Conservation (phyloP, 2,113 vertebrate genomes). For the Syrrhaptes paradoxus region DNA sequence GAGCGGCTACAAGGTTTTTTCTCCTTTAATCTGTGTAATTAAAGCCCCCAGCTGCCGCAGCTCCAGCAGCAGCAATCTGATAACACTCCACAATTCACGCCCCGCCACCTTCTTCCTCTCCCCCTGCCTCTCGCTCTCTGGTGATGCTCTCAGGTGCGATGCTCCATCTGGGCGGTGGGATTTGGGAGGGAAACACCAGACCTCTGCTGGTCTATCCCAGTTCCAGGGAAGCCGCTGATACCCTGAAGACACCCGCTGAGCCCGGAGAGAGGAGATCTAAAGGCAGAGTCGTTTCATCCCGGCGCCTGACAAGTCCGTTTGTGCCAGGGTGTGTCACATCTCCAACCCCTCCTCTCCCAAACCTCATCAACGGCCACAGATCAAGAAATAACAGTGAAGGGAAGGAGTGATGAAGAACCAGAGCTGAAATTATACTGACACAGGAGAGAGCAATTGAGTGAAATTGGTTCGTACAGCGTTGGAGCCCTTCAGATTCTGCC, state of each 20-base stretch:
- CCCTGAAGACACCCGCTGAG: background rate
- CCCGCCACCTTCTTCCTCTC: background rate
- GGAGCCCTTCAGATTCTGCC: background rate
- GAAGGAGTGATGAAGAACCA: background rate
- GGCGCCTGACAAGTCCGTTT: background rate
- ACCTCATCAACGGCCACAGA: background rate
- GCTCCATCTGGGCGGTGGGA: background rate
- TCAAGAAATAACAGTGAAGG: rapidly evolving
- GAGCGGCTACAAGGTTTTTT: background rate
- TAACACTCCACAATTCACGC: background rate
- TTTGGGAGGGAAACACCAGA: conserved; percentile 10
- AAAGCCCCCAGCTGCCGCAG: background rate
- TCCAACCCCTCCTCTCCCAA: background rate
- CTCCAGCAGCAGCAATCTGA: background rate
- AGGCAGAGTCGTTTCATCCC: background rate
- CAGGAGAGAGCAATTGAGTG: background rate
- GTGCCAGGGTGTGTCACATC: background rate
- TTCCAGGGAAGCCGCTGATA: background rate
- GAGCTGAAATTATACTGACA: background rate
- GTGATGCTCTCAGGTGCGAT: conserved; percentile 23
- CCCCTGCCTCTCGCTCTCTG: background rate
- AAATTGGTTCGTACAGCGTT: background rate
- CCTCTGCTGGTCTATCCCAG: background rate
- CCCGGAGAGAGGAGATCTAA: background rate
- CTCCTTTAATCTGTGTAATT: background rate